Conservation (phyloP, 2,888 invertebrate genomes). For the Oxystoma pomonae region DNA sequence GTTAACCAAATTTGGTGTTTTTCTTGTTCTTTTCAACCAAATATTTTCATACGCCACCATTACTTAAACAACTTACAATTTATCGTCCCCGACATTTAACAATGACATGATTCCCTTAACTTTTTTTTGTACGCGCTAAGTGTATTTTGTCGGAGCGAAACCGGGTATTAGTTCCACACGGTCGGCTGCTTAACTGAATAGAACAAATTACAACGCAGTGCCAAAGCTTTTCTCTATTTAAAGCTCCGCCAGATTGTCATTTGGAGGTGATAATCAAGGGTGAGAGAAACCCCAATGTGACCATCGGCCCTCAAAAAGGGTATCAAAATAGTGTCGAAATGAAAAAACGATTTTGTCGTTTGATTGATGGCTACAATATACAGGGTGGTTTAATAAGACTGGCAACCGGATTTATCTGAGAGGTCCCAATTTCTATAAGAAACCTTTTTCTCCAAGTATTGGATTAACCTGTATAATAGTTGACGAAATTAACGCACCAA, state of each 20-base stretch:
- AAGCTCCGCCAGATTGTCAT: neutral
- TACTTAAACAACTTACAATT: no score
- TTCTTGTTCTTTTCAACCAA: no score
- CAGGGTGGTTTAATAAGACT: no score
- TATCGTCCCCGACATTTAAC: neutral
- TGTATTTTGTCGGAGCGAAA: no score
- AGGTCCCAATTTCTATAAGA: no score
- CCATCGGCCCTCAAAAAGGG: neutral
- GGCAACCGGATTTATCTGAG: no score
- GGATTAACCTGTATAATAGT: no score
- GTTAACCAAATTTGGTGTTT: no score
- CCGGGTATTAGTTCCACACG: conserved; percentile 42
- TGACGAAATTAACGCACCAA: no score
- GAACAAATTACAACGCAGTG: conserved; percentile 42
- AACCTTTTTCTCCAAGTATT: no score
- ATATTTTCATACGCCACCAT: no score
- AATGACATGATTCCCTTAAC: neutral
- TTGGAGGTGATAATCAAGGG: neutral
- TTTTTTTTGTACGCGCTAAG: neutral
- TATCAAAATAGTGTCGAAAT: neutral
- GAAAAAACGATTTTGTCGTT: neutral
- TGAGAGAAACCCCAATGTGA: neutral
- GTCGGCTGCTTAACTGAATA: conserved; percentile 47
- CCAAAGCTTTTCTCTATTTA: neutral
- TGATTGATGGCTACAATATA: neutral